Conservation (phyloP, 2,888 invertebrate genomes). For the Andrena camellia region DNA sequence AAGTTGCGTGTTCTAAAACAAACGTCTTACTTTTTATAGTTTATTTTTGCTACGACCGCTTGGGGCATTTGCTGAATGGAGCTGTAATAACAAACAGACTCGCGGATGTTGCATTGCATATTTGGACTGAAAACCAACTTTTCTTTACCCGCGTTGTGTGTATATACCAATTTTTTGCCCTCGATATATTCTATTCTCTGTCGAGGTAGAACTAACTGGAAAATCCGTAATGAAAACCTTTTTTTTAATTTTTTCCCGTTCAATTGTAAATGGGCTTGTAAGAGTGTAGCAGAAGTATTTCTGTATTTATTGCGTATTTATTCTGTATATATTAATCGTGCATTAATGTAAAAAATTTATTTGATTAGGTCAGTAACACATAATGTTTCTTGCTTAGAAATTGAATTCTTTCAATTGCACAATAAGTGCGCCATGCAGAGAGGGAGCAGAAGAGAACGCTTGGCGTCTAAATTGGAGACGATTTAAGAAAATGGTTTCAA, state of each 20-base stretch:
- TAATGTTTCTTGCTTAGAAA: background rate
- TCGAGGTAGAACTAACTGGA: background rate
- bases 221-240: background rate
- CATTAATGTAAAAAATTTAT: background rate
- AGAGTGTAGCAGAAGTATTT: background rate
- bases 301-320: no score
- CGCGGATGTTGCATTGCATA: constrained; percentile 34
- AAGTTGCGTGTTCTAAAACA: constrained; percentile 48
- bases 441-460: background rate
- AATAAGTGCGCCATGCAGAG: background rate
- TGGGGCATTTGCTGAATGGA: constrained; percentile 35
- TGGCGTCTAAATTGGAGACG: constrained; percentile 26
- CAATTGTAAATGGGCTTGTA: background rate
- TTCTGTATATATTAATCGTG: no score
- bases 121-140: background rate
- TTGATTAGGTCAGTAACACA: background rate
- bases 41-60: constrained; percentile 45
- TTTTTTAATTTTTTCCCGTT: background rate
- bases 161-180: constrained; percentile 4
- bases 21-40: constrained; percentile 53
- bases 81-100: constrained; percentile 52
- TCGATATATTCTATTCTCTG: constrained; percentile 1
- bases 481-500: constrained; percentile 22
- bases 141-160: background rate
- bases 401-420: constrained; percentile 19